Conservation (phyloP, 2,113 vertebrate genomes). For the Lates calcarifer region DNA sequence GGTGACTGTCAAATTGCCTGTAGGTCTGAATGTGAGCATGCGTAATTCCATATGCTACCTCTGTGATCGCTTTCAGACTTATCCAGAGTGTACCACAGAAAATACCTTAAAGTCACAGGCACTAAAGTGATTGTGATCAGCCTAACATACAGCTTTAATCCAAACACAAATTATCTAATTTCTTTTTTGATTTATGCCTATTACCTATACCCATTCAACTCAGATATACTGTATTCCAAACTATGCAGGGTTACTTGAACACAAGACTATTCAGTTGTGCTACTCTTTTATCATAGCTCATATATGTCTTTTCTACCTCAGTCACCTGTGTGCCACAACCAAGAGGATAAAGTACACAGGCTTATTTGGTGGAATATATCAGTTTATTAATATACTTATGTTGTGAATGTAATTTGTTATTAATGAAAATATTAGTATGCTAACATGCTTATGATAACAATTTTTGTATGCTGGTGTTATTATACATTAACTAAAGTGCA, state of each 20-base stretch:
- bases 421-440: not conserved
- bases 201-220: not conserved
- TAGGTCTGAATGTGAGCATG: no score
- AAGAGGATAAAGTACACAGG: not conserved
- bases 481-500: not conserved
- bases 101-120: not conserved
- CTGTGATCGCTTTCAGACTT: no score
- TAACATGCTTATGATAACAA: not conserved
- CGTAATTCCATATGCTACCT: not conserved
- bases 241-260: not conserved
- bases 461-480: not conserved
- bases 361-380: not conserved
- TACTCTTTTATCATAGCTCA: not conserved
- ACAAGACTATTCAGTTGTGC: not conserved
- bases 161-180: no score
- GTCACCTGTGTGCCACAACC: not conserved
- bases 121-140: not conserved
- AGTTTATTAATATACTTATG: not conserved
- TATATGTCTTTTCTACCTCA: not conserved
- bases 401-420: not conserved
- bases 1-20: constrained; percentile 13
- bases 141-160: not conserved
- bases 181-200: not conserved
- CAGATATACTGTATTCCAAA: not conserved
- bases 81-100: no score